Percentiles rank a stretch among this genome's conserved stretches.
Conservation (phyloP, 2,888 invertebrate species). For the Erebia palarica region DNA sequence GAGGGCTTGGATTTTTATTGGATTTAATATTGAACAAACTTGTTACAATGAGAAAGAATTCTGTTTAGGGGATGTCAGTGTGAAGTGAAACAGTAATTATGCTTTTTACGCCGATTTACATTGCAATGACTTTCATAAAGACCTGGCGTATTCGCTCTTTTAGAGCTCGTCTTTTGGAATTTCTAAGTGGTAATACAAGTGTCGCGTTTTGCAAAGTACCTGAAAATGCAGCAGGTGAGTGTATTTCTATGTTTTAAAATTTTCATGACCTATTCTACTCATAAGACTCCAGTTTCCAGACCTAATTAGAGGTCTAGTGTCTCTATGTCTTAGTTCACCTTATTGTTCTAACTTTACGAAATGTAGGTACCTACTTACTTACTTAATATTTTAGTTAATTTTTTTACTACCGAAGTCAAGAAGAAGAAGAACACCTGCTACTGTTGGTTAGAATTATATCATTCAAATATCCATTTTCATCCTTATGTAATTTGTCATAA, state of each 20-base stretch:
- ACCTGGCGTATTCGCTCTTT: constrained; percentile 89
- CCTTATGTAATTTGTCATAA: too few relatives aligned
- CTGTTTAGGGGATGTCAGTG: constrained; percentile 9
- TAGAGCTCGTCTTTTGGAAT: constrained; percentile 85
- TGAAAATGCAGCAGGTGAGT: constrained; percentile 45
- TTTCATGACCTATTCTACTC: not conserved
- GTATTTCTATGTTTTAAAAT: not conserved
- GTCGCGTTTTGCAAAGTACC: constrained; percentile 84
- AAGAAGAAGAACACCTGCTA: too few relatives aligned
- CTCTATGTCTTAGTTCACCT: not conserved
- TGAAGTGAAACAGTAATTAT: constrained; percentile 63
- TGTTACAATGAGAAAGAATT: constrained; percentile 38
- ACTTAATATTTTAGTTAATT: too few relatives aligned
- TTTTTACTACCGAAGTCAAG: too few relatives aligned
- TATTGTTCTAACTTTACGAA: too few relatives aligned
- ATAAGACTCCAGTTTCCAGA: not conserved
- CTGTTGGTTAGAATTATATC: too few relatives aligned
- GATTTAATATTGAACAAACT: constrained; percentile 30
- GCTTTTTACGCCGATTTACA: constrained; percentile 91
- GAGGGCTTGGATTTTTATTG: constrained; percentile 16
- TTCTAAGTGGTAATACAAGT: constrained; percentile 81
- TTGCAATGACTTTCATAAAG: constrained; percentile 91
- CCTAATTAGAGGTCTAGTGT: not conserved
- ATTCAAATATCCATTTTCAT: too few relatives aligned
- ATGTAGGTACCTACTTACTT: too few relatives aligned